These are phyloP conservation scores for Thera obeliscata DNA, from an alignment of 2,888 invertebrate genomes.

Conservation along the genomic window DNA sequence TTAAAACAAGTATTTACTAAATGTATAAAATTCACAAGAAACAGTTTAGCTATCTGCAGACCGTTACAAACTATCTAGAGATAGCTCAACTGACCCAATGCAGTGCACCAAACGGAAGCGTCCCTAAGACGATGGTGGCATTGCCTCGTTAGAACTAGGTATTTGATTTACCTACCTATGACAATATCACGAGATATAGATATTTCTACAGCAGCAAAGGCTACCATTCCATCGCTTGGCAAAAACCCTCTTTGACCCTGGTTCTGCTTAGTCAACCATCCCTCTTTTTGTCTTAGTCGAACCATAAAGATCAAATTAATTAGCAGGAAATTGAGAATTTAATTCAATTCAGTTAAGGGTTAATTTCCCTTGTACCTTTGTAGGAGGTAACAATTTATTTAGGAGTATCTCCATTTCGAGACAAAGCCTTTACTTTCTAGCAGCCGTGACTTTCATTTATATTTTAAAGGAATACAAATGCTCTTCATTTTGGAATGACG, in stretches of 20 bases:
- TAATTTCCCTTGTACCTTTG: slow-evolving; percentile 63
- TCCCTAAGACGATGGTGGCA: no score
- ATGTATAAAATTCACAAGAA: no score
- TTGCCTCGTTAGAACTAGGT: no score
- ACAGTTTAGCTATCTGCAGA: no score
- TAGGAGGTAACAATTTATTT: slow-evolving; percentile 72
- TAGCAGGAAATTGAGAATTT: slow-evolving; percentile 71
- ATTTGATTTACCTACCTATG: no score
- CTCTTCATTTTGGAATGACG: not conserved
- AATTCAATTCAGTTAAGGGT: slow-evolving; percentile 68
- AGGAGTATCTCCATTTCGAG: slow-evolving; percentile 76
- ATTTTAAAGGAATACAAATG: slow-evolving; percentile 8
- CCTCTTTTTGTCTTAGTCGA: not conserved
- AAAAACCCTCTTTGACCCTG: not conserved
- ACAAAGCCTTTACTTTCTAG: slow-evolving; percentile 68
- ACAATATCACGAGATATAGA: no score
- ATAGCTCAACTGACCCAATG: no score
- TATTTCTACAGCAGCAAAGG: no score
- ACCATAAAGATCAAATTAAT: slow-evolving; percentile 69
- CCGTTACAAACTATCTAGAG: no score
- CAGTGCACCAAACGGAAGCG: no score
- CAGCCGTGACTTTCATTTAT: slow-evolving; percentile 53
- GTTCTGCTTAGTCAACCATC: not conserved
- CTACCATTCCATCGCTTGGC: not conserved
- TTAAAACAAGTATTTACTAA: no score